Base-by-base conservation (phyloP, 1,140 invertebrate species). In the Leptopilina clavipes region DNA sequence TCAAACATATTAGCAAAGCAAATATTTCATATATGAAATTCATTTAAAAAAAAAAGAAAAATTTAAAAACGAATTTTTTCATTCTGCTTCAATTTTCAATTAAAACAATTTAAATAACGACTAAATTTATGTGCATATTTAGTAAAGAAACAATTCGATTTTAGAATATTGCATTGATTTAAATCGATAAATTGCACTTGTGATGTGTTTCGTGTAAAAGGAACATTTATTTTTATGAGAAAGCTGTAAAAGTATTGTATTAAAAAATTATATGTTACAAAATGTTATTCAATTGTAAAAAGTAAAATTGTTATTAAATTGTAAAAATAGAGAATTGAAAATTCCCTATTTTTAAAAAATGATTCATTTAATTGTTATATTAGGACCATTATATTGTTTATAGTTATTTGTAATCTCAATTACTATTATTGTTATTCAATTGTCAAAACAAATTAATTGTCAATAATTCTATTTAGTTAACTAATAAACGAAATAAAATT, bases 71-170 rank as follows among this genome's bases (percentile, higher is more conserved):
- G 1, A 17, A 17, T 17, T 52, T 52, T 52, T 52, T 17, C 1
- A 17, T 52, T 52, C 48, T 52, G 48, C 22, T 59, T 25, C 19
- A 59, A 8, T 31, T 65, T 31, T 65, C 59, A 65, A 65, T 65
- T 31, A 25, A 65, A 65, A 65, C n/a, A 19, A 65, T 65, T 65
- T 12, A 65, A 31, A 25, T 65, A 12, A 25, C 19, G 22, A 65
- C 7, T 31, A 11, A 65, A 65, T 65, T 65, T 65, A 65, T 65
- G 22, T 65, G 59, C 59, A 65, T 37, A 65, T 65, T 65, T 6
- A 65, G 22, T 31, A 65, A 25, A 31, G 19, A 65, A 37, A 52
- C n/a, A 52, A 52, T 6, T 52, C n/a, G 25, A 31, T 65, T 65
- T 65, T 65, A 65, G 59, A n/a, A 65, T n/a, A 37, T 65, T 65